Base-by-base conservation (phyloP, 1,140 invertebrate genomes). In the Andricus grossulariae region DNA sequence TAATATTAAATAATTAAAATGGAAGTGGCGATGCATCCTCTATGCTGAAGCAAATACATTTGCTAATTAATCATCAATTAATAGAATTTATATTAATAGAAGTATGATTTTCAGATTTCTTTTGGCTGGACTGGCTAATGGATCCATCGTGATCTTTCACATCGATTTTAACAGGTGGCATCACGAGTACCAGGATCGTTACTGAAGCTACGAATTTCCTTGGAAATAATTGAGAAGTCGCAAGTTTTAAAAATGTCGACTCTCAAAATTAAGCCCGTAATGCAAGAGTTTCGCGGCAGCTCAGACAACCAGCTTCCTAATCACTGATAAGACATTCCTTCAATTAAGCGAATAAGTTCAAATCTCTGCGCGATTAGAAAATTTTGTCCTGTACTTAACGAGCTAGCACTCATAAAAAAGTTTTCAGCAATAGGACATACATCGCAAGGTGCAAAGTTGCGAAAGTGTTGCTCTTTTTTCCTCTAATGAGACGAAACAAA, bases 161-260 rank as follows among this genome's bases (percentile, higher is more conserved):
- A 99, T 99, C 88, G 98, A 99, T 92, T 99, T 99, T 93, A 99
- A 99, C 92, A 94, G 98, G 88, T 99, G 98, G 98, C 98, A 99
- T 92, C 98, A 99, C 89, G 98, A 99, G 92, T 99, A 98, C 91
- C 97, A 98, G 89, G 97, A 98, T 91, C 94, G 96, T 83, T 97
- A 97, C 93, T 97, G 93, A 94, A 90, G 88, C 79, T 87, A 80
- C 73, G 32, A 72, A 70, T 83, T 80, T 66, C 25, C 25, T 39
- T 66, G 60, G 60, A 39, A 39, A 66, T 66, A 66, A 16, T 19
- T 55, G 54, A 55, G 3, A 45, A 45, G 21, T n/a, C 39, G 6
- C 13, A 66, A 13, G 8, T 45, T 45, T 5, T 1, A 2, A 45
- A 45, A 45, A 45, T 7, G 39, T 45, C 0, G 39, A 45, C 39